Percentiles rank a stretch among this genome's conserved stretches.
phyloP scores from a whole-genome alignment of 2,888 invertebrate species.

The Ephialtes manifestator region DNA sequence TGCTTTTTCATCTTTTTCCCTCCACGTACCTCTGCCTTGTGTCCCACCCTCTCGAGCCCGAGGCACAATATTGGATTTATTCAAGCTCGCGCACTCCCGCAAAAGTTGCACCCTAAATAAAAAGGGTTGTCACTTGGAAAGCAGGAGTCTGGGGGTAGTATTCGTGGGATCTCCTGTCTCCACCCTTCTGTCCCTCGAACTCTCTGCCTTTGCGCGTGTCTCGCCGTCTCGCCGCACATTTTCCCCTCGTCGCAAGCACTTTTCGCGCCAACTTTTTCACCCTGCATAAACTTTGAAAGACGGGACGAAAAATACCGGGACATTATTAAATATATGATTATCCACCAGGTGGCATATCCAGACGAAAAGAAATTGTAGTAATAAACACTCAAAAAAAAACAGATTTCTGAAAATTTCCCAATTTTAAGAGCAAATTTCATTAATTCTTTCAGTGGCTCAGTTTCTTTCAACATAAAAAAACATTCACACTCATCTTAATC shows the following conservation, averaged over 20 bases:
- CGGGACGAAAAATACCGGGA: constrained; percentile 82
- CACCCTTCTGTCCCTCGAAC: constrained; percentile 60
- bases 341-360: constrained; percentile 57
- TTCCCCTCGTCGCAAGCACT: constrained; percentile 70
- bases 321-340: constrained; percentile 85
- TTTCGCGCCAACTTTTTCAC: constrained; percentile 76
- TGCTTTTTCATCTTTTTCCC: constrained; percentile 64
- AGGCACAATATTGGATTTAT: constrained; percentile 84
- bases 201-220: constrained; percentile 38
- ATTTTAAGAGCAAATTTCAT: not conserved
- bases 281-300: constrained; percentile 79
- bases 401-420: not conserved
- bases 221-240: constrained; percentile 57
- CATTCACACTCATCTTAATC: no score
- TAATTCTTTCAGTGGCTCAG: no score
- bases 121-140: constrained; percentile 84
- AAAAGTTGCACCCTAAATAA: constrained; percentile 84
- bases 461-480: no score
- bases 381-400: constrained; percentile 22
- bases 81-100: constrained; percentile 75
- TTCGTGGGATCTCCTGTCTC: constrained; percentile 46
- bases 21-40: not conserved
- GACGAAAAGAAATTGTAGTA: constrained; percentile 9
- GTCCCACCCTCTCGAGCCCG: constrained; percentile 57
- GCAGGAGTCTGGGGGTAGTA: constrained; percentile 56